phyloP scores from a whole-genome alignment of 2,113 vertebrate species.

The Macheiramphus alcinus region DNA sequence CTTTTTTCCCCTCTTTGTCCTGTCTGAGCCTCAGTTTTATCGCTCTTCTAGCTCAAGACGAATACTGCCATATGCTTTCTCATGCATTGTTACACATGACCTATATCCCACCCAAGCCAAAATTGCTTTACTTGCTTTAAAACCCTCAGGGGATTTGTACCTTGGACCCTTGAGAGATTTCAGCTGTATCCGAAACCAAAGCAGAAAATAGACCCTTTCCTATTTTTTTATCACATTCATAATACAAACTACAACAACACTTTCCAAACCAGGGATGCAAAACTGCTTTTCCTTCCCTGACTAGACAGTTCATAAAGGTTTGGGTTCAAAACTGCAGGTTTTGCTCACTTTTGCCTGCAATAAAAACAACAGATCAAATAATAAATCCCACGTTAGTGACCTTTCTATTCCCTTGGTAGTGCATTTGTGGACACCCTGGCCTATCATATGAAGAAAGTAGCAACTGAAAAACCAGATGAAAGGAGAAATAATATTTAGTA shows the following conservation, averaged over 20 bases:
- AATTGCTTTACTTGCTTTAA: slow-evolving; percentile 7
- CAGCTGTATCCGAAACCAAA: not conserved
- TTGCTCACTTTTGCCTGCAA: not conserved
- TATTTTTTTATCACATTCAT: not conserved
- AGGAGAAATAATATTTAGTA: slow-evolving; percentile 15
- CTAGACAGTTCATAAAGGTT: not conserved
- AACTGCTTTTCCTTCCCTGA: not conserved
- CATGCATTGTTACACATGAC: not conserved
- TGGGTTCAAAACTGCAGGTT: not conserved
- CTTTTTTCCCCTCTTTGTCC: not conserved
- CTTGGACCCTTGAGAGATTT: not conserved
- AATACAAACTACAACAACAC: not conserved
- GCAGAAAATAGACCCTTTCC: not conserved
- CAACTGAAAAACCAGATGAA: not conserved
- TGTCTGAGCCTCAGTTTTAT: not conserved
- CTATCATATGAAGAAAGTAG: not conserved
- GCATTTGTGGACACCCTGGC: not conserved
- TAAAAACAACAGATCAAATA: not conserved
- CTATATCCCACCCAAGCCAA: slow-evolving; percentile 35
- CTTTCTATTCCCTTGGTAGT: not conserved
- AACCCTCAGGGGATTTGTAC: not conserved
- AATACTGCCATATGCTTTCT: not conserved
- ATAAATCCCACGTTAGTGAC: not conserved
- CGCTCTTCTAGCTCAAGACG: not conserved
- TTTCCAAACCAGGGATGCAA: not conserved